A percentile compares a stretch with the other conserved stretches of the same genome.
These are phyloP conservation scores for Pyrocoelia pectoralis DNA, from an alignment of 2,888 invertebrate species.

Conservation along the genomic window DNA sequence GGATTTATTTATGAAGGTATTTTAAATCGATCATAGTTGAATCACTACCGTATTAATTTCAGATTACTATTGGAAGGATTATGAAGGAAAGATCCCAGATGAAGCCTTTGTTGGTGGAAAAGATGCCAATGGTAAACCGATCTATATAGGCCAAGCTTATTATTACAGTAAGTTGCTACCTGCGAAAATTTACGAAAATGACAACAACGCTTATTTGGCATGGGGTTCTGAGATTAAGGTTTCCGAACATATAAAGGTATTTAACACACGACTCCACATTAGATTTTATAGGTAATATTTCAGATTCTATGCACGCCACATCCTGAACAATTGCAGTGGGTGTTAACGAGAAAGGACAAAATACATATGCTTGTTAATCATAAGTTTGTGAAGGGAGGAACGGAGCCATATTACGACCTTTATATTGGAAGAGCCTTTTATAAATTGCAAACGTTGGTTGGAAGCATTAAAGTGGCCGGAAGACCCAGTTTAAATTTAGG, in stretches of 20 bases:
- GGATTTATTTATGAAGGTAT: conserved; percentile 4
- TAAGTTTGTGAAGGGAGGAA: conserved; percentile 19
- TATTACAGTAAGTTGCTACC: conserved; percentile 10
- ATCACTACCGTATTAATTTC: neutral
- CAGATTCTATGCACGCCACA: conserved; percentile 19
- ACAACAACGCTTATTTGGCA: conserved; percentile 6
- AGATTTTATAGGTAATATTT: no score
- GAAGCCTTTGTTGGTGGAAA: conserved; percentile 17
- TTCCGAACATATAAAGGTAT: conserved; percentile 14
- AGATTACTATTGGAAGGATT: conserved; percentile 27
- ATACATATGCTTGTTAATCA: conserved; percentile 9
- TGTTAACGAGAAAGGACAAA: conserved; percentile 12
- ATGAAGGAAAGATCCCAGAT: conserved; percentile 5
- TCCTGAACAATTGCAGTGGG: conserved; percentile 23
- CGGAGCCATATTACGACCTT: conserved; percentile 7
- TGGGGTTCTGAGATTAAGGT: neutral
- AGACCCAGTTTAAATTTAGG: neutral
- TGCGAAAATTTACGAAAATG: conserved; percentile 17
- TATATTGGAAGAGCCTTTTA: conserved; percentile 18
- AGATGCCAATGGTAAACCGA: conserved; percentile 15
- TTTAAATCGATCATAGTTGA: neutral
- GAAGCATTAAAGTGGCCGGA: neutral
- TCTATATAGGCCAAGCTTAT: conserved; percentile 21
- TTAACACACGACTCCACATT: no score
- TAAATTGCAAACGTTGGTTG: neutral